These are phyloP conservation scores for Hermaeophaga mercurialis DNA, from an alignment of 2,888 invertebrate species.

Conservation along the genomic window DNA sequence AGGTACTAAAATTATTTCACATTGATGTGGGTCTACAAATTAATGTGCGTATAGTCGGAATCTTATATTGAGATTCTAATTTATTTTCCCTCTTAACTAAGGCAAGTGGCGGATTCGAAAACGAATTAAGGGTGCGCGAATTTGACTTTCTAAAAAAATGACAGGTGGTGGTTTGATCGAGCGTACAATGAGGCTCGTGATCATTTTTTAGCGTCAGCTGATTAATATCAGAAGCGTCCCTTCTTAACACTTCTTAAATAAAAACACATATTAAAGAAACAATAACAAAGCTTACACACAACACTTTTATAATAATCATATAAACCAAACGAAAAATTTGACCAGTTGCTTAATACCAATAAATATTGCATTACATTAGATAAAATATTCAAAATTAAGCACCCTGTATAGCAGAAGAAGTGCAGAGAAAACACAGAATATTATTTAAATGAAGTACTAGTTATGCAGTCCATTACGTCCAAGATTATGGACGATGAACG, in stretches of 20 bases:
- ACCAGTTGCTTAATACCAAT: too few relatives aligned
- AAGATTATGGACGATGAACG: slow-evolving; percentile 4
- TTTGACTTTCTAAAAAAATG: slow-evolving; percentile 48
- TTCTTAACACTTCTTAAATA: too few relatives aligned
- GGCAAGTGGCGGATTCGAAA: not conserved
- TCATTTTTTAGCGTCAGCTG: too few relatives aligned
- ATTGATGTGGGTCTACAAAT: slow-evolving; percentile 56
- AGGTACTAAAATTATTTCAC: slow-evolving; percentile 30
- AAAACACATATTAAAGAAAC: too few relatives aligned
- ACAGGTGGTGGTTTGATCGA: slow-evolving; percentile 51
- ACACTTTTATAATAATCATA: too few relatives aligned
- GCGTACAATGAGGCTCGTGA: slow-evolving; percentile 13
- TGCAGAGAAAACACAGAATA: slow-evolving; percentile 2
- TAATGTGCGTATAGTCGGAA: slow-evolving; percentile 47
- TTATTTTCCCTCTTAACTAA: slow-evolving; percentile 8
- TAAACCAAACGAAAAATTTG: too few relatives aligned
- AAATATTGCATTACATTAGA: too few relatives aligned
- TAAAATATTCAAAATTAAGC: too few relatives aligned
- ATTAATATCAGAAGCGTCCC: too few relatives aligned
- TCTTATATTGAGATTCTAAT: slow-evolving; percentile 18
- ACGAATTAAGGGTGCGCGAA: slow-evolving; percentile 34
- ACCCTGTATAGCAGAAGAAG: slow-evolving; percentile 6
- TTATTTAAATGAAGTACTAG: slow-evolving; percentile 8
- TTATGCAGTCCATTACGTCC: slow-evolving; percentile 13
- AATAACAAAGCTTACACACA: too few relatives aligned